Evolutionary conservation across 2,797 vertebrate species (phyloP).

Genomic region (Pipistrellus nathusii): DNA sequence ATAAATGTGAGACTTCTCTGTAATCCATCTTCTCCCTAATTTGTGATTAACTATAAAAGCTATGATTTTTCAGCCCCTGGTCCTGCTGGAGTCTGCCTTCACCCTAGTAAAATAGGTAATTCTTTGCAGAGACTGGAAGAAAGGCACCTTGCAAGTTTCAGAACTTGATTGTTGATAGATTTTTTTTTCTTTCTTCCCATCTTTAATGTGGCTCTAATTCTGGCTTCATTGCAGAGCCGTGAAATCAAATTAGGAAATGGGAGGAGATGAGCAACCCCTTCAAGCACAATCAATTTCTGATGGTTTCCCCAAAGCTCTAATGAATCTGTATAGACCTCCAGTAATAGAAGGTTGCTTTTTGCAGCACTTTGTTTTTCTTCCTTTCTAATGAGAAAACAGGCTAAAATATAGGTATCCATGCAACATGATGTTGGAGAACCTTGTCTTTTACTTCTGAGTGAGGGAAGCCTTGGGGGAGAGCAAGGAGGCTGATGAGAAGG

Average conservation of each 20-base stretch:
- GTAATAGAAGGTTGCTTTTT: slow-evolving; percentile 67
- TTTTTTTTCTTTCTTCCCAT: background rate
- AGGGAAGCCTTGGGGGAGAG: background rate
- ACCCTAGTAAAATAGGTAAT: background rate
- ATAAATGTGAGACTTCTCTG: background rate
- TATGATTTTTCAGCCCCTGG: background rate
- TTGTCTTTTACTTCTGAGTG: slow-evolving; percentile 11
- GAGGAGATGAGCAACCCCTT: slow-evolving; percentile 84
- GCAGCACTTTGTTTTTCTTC: slow-evolving; percentile 32
- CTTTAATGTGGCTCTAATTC: slow-evolving; percentile 82
- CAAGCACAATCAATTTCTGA: slow-evolving; percentile 87
- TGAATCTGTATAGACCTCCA: slow-evolving; percentile 79
- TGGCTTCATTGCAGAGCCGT: slow-evolving; percentile 67
- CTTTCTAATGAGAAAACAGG: slow-evolving; percentile 44
- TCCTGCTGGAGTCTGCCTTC: slow-evolving; percentile 70
- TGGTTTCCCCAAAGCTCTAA: slow-evolving; percentile 86
- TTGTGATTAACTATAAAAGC: slow-evolving; percentile 24
- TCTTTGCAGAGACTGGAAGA: background rate
- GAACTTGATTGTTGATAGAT: slow-evolving; percentile 21
- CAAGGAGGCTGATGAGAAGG: background rate
- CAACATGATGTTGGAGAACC: background rate
- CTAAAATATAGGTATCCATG: background rate
- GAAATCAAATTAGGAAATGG: slow-evolving; percentile 83
- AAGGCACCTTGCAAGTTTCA: slow-evolving; percentile 72
- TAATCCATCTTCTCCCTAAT: background rate